These are phyloP conservation scores for Calonectris borealis DNA, from an alignment of 2,113 vertebrate species.

Conservation along the genomic window DNA sequence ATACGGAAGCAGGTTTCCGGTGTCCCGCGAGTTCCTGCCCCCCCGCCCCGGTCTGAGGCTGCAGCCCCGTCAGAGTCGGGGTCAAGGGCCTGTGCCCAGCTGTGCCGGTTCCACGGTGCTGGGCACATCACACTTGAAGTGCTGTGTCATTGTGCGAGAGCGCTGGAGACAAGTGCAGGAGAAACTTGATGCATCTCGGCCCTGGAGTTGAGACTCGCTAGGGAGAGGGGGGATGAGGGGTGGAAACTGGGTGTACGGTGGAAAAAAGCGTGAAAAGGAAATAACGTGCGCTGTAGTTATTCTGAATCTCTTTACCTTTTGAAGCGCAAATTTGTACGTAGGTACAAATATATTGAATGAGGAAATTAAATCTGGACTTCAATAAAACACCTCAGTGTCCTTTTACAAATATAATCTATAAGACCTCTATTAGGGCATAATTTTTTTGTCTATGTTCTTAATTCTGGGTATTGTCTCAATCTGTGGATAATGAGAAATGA, in stretches of 20 bases:
- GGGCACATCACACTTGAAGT: not conserved
- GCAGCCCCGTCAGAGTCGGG: not conserved
- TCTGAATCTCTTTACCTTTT: too few relatives aligned
- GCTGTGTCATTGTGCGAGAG: constrained; percentile 3
- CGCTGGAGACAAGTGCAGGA: rapidly evolving
- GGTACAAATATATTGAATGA: not conserved
- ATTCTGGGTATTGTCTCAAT: not conserved
- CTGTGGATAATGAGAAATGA: not conserved
- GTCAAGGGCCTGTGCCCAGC: not conserved
- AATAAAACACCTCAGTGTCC: rapidly evolving
- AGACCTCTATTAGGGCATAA: rapidly evolving
- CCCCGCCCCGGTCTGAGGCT: not conserved
- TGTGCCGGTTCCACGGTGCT: not conserved
- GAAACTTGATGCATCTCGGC: rapidly evolving
- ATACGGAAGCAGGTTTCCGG: not conserved
- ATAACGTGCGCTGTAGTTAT: rapidly evolving
- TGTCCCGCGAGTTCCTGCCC: too few relatives aligned
- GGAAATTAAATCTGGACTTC: not conserved
- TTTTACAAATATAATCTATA: not conserved
- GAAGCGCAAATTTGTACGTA: not conserved
- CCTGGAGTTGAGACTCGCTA: rapidly evolving
- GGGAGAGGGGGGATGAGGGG: not conserved
- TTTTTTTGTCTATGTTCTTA: not conserved
- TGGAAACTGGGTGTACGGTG: not conserved
- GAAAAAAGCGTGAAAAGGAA: not conserved